Conservation (phyloP, 2,113 vertebrate genomes). For the Sphyrna mokarran region DNA sequence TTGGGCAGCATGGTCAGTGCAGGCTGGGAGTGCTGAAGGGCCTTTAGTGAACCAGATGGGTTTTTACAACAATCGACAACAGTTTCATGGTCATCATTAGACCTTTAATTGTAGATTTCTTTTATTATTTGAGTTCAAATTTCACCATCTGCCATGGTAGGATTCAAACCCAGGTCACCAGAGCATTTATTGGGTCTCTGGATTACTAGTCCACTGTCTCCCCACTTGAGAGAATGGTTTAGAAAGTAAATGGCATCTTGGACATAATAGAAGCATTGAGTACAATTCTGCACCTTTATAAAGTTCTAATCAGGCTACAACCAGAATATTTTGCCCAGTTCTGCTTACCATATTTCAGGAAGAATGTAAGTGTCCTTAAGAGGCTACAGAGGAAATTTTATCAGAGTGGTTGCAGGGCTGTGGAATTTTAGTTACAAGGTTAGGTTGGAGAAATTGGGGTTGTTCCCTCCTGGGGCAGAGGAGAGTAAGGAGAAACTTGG, state of each 20-base stretch:
- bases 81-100: too few relatives aligned
- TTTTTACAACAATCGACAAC: too few relatives aligned
- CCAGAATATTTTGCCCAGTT: neutral
- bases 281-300: neutral
- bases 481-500: neutral
- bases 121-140: too few relatives aligned
- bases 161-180: too few relatives aligned
- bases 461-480: neutral
- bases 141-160: too few relatives aligned
- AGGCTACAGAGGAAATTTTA: neutral
- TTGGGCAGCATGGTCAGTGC: too few relatives aligned
- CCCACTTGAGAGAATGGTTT: neutral
- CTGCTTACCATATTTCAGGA: neutral
- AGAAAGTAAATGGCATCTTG: neutral
- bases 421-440: neutral
- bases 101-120: too few relatives aligned
- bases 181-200: too few relatives aligned
- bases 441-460: neutral
- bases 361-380: neutral
- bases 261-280: neutral
- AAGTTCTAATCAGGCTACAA: neutral
- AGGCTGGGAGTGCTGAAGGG: too few relatives aligned
- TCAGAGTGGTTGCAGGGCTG: neutral
- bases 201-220: too few relatives aligned
- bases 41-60: too few relatives aligned